Base-by-base conservation (phyloP, 2,113 vertebrate genomes). In the Rhabdornis inornatus region DNA sequence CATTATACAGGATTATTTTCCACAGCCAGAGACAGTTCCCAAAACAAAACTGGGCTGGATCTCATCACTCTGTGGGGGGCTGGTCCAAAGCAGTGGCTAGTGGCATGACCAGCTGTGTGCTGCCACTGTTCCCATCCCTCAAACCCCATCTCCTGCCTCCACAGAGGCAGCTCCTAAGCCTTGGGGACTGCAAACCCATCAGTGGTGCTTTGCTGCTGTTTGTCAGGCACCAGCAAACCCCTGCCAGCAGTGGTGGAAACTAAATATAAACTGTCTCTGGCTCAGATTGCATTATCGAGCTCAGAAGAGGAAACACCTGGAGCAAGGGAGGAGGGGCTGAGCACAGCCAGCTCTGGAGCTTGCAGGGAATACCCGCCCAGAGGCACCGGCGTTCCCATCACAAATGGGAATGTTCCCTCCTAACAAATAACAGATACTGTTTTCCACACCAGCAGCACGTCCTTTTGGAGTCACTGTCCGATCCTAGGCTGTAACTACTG, bases 241-340 rank as follows among this genome's bases (percentile, higher is more conserved):
- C 57, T 45, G 81, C 81, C 71, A 95, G 79, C 64, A 78, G 13
- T 0, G 25, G 28, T 90, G 60, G 74, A 60, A 93, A 83, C 90
- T 90, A 96, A 97, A 97, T 90, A 93, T 89, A 87, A 94, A 83
- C 92, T 45, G 72, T 76, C 90, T 84, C 2, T 2, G 56, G 92
- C 89, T 87, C n/a, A 10, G 81, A 81, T 92, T 92, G 85, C 92
- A 92, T 96, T 95, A 96, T 97, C 52, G 3, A 94, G 89, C 77
- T 61, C 85, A 63, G 70, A 47, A 85, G 74, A 97, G 96, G 97
- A 97, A 97, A 94, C 97, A 97, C 96, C 96, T 97, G 96, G 95
- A 96, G 77, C 0, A 0, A 86, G 64, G 81, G 89, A 90, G 96
- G 96, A 78, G 95, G 68, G 86, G 57, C 45, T 75, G 91, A 87